Percentiles rank a stretch among this genome's conserved stretches.
These are phyloP conservation scores for Archips xylosteana DNA, from an alignment of 2,888 invertebrate species.

Conservation along the genomic window DNA sequence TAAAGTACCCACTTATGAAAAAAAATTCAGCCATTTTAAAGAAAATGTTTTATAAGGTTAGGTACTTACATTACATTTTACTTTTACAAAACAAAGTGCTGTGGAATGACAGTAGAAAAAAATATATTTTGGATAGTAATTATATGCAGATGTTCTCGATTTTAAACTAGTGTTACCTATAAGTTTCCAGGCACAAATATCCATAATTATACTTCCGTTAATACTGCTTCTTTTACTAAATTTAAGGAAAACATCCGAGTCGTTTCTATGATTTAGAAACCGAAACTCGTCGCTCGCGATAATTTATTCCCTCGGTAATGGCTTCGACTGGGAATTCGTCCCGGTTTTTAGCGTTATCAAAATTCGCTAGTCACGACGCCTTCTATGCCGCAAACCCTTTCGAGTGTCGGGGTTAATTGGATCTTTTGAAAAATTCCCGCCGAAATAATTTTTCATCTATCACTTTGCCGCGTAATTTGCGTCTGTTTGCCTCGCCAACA, in stretches of 20 bases:
- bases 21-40: background rate
- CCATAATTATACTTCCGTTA: background rate
- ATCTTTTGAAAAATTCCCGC: conserved; percentile 72
- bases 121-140: background rate
- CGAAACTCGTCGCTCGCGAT: conserved; percentile 49
- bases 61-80: background rate
- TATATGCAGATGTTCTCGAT: background rate
- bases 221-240: background rate
- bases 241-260: conserved; percentile 29
- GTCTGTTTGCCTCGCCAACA: conserved; percentile 67
- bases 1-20: too few species aligned
- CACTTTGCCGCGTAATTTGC: conserved; percentile 64
- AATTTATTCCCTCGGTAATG: conserved; percentile 64
- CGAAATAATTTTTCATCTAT: conserved; percentile 72
- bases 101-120: too few species aligned
- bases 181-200: background rate
- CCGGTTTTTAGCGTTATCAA: conserved; percentile 65
- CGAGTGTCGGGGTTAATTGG: conserved; percentile 73
- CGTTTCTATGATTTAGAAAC: conserved; percentile 46
- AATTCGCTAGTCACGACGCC: conserved; percentile 70
- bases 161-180: background rate
- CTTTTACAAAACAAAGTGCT: background rate
- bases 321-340: conserved; percentile 59
- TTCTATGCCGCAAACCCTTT: conserved; percentile 69
- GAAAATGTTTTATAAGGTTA: background rate